phyloP scores from a whole-genome alignment of 2,113 vertebrate species.

The Agelaius tricolor region DNA sequence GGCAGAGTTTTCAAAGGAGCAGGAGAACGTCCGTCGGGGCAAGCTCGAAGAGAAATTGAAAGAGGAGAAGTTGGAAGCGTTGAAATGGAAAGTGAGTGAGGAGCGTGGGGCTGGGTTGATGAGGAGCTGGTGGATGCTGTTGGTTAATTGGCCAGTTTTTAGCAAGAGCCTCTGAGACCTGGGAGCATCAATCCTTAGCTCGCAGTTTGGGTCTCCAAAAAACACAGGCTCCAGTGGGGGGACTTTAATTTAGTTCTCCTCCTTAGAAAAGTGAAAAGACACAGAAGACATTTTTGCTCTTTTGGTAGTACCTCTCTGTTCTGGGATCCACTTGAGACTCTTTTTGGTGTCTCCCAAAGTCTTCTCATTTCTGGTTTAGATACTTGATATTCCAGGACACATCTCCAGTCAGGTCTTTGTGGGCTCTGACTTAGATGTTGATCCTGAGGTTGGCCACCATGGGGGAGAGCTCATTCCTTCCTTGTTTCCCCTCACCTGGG shows the following conservation, averaged over 20 bases:
- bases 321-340: background rate
- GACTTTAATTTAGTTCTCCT: background rate
- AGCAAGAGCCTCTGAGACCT: background rate
- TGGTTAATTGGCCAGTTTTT: background rate
- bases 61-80: conserved; percentile 88
- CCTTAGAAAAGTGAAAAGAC: background rate
- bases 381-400: background rate
- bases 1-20: conserved; percentile 87
- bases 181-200: background rate
- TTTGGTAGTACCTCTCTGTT: background rate
- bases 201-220: background rate
- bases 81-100: conserved; percentile 83
- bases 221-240: background rate
- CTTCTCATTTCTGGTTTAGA: background rate
- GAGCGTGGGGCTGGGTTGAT: background rate
- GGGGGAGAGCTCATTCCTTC: background rate
- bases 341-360: background rate
- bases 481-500: background rate
- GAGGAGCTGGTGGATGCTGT: background rate
- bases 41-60: conserved; percentile 85
- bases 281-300: background rate
- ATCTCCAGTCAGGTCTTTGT: background rate
- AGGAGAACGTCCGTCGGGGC: conserved; percentile 79
- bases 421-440: background rate
- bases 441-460: background rate